phyloP scores from a whole-genome alignment of 2,888 invertebrate species.

The Cremastobaeus sp. region DNA sequence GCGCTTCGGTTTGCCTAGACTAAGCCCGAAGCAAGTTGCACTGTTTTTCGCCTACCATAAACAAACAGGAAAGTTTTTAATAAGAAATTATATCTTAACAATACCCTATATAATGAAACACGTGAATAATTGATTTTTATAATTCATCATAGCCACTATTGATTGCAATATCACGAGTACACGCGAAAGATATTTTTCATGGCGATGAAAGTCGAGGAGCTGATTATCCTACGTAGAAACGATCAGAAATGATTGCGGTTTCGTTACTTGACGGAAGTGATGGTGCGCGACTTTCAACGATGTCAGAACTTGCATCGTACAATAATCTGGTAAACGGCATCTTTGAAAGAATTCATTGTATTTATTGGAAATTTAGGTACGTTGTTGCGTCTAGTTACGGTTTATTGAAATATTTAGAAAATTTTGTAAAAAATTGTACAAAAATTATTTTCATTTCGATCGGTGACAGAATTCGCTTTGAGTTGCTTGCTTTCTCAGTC shows the following conservation, averaged over 20 bases:
- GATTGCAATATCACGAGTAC: conserved; percentile 40
- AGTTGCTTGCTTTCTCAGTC: neutral
- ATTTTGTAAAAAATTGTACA: conserved; percentile 32
- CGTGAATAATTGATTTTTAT: conserved; percentile 28
- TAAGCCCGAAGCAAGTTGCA: conserved; percentile 4
- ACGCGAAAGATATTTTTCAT: conserved; percentile 43
- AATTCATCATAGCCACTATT: conserved; percentile 11
- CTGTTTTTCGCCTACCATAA: conserved; percentile 1
- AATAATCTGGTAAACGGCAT: conserved; percentile 2
- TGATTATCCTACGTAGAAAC: conserved; percentile 8
- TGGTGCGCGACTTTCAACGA: conserved; percentile 16
- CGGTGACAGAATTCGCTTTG: conserved; percentile 15
- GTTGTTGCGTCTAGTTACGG: conserved; percentile 32
- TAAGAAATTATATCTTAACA: conserved; percentile 20
- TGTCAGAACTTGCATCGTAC: neutral
- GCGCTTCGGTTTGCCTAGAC: neutral
- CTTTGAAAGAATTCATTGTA: conserved; percentile 47
- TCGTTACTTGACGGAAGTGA: conserved; percentile 22
- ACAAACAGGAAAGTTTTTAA: conserved; percentile 23
- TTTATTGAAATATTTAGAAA: conserved; percentile 32
- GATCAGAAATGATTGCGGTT: conserved; percentile 14
- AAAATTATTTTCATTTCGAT: conserved; percentile 41
- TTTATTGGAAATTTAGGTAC: conserved; percentile 45
- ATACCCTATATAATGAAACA: conserved; percentile 14
- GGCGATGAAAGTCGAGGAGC: conserved; percentile 11